Evolutionary conservation across 1,140 invertebrate genomes (phyloP), one percentile per base, ranked within the genome.

Genomic region (Camponotus pennsylvanicus): DNA sequence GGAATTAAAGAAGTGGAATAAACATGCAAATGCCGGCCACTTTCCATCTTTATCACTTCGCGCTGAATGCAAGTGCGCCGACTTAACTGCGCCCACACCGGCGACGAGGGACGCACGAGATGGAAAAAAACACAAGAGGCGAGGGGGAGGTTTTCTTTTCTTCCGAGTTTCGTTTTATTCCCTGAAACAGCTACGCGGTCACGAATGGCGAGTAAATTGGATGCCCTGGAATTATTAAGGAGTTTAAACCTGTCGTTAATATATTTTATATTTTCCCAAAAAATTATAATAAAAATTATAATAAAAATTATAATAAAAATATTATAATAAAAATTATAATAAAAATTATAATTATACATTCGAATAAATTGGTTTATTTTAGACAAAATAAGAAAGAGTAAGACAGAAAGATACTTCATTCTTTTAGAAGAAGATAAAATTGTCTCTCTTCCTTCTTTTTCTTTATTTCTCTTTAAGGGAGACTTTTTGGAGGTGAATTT

Each of bases 21-120:
- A 92, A 91, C 89, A 92, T 92, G 92, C 91, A 92, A 92, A 92
- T 92, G 89, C 69, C 76, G 69, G 45, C 89, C 87, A 89, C 90
- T 92, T 92, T 92, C 91, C 91, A 89, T 92, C 91, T 92, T 92
- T 92, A 92, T 92, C 90, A 91, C 90, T 88, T 90, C 83, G 52
- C 85, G 89, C 71, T 90, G 91, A 90, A 91, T 86, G 69, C 86
- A 73, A 85, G 82, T 79, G 80, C 73, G 77, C 76, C 55, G 78
- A 87, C 86, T 88, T 76, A 84, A 88, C 63, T 66, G 40, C 7
- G 15, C 61, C n/a, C 75, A 21, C 37, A 61, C 59, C 40, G 88
- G 57, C 63, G 75, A 40, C 82, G 1, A 27, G 27, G 27, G 27
- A 27, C 27, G 27, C 27, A 27, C 27, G 66, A 73, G 59, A 86